Base-by-base conservation (phyloP, 1,140 invertebrate genomes). In the Eupristina koningsbergeri region DNA sequence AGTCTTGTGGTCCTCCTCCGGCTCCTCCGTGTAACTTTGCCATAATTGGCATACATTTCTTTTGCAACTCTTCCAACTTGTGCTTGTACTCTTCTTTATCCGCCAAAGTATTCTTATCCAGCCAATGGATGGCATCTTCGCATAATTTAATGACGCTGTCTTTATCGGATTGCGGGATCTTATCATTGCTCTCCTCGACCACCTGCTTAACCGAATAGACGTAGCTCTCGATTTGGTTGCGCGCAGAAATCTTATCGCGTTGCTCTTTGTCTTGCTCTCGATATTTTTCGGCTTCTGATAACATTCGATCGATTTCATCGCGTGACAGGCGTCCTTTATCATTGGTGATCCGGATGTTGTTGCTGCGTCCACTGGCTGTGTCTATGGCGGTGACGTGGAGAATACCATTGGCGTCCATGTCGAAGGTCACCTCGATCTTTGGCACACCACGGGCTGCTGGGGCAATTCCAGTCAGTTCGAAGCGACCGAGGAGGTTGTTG, bases 251-350 rank as follows among this genome's bases (percentile, higher is more conserved):
- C 50, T 94, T 92, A 58, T 94, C 93, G 26, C 92, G 90, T 86
- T 94, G 94, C 73, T 93, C 90, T 36, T 93, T 91, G 84, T 94
- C 94, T 87, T 94, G 94, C 11, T 92, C 92, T 74, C 93, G 93
- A 87, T 95, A 96, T 84, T 94, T 94, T 85, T 96, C 95, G 15
- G 96, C 95, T 50, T 96, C 96, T n/a, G 93, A 91, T 19, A 99
- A 93, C 98, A 99, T 99, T 47, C 95, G 93, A 87, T 98, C 97
- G 86, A 99, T 99, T 87, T 99, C 97, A 39, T 96, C 96, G 89
- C 98, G 97, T 36, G 95, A 96, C 5, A 99, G 93, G 34, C 98
- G 94, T 6, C 98, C 97, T 90, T 98, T 98, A 89, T 99, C 98
- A 88, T 99, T 99, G 36, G 96, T 97, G 81, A 98, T 98, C 41